Evolutionary conservation across 1,140 invertebrate species (phyloP).

Genomic region (Microplitis mediator): DNA sequence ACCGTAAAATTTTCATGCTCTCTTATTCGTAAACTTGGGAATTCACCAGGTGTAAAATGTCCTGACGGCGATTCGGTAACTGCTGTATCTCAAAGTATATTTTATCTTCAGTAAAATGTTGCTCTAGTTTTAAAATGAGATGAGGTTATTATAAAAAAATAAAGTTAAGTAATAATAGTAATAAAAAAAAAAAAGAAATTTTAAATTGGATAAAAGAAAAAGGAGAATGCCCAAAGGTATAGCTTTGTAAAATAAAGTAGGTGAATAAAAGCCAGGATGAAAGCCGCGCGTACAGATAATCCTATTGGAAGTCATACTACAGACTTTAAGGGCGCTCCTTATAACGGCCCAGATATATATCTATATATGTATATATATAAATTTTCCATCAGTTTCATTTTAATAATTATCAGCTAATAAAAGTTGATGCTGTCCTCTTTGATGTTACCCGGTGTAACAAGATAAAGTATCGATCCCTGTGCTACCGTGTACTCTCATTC

Average conservation of each 20-base stretch:
- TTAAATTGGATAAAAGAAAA: too few relatives aligned
- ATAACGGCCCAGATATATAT: not conserved
- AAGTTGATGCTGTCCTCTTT: slow-evolving; percentile 11
- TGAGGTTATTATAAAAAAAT: not conserved
- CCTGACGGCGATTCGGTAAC: not conserved
- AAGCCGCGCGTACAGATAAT: too few relatives aligned
- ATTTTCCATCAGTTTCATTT: not conserved
- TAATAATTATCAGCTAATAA: slow-evolving; percentile 15
- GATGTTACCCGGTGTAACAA: slow-evolving; percentile 11
- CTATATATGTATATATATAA: not conserved
- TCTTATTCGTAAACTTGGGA: not conserved
- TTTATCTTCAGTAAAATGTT: not conserved
- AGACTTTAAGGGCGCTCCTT: not conserved
- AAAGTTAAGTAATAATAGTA: not conserved
- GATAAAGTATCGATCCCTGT: slow-evolving; percentile 3
- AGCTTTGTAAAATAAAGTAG: too few relatives aligned
- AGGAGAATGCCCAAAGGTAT: too few relatives aligned
- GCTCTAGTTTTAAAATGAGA: not conserved
- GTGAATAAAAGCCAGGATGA: too few relatives aligned
- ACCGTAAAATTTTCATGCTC: slow-evolving; percentile 4
- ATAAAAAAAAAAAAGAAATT: not conserved
- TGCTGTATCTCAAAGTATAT: slow-evolving; percentile 1
- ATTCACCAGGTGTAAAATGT: not conserved
- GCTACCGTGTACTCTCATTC: not conserved
- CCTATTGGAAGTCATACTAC: not conserved